Conservation (phyloP, 92 coral and sea anemone species). For the Porites divaricata region DNA sequence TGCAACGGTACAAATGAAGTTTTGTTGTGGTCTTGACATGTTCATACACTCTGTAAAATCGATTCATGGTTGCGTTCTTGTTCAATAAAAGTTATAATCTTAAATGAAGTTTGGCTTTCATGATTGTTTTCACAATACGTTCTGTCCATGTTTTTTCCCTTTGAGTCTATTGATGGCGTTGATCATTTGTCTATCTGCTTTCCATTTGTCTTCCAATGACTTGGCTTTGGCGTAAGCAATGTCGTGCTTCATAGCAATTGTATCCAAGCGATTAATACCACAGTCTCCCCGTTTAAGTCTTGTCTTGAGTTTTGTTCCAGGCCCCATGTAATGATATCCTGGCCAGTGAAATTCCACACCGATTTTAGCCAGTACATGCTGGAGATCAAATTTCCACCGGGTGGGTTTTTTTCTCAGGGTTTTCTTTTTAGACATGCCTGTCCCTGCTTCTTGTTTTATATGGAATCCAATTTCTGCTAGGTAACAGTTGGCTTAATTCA, state of each 20-base stretch:
- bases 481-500: too few species aligned
- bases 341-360: neutral
- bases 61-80: too few species aligned
- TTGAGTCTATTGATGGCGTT: neutral
- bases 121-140: constrained; percentile 13
- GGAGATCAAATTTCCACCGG: neutral
- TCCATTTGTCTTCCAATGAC: neutral
- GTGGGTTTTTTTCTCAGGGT: neutral
- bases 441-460: neutral
- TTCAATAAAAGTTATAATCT: too few species aligned
- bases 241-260: neutral
- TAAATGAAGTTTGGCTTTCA: constrained; percentile 9
- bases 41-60: too few species aligned
- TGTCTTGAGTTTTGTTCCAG: constrained; percentile 23
- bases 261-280: constrained; percentile 29
- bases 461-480: too few species aligned
- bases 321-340: constrained; percentile 27
- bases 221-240: neutral
- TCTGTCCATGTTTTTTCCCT: constrained; percentile 10
- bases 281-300: constrained; percentile 27
- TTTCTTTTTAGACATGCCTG: neutral
- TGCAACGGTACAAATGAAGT: too few species aligned
- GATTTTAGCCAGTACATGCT: neutral
- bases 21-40: too few species aligned
- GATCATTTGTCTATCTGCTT: constrained; percentile 25